Base-by-base conservation (phyloP, 1,140 invertebrate species). In the Leptinotarsa lineolata region DNA sequence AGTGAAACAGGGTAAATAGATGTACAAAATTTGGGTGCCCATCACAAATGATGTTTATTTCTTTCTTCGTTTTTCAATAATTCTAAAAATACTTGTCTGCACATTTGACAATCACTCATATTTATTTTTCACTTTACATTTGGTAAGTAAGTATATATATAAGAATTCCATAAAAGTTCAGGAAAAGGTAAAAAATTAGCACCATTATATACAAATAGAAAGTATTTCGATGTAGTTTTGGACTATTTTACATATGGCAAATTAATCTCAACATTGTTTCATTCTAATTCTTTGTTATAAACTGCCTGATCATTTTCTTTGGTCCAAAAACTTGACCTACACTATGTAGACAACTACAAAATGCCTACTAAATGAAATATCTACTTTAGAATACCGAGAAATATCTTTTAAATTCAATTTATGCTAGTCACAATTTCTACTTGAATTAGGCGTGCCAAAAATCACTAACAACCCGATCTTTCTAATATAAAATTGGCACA, bases 141-240 rank as follows among this genome's bases (percentile, higher is more conserved):
- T 54, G 48, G n/a, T 54, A 54, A 46, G 45, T 46, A 46, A 54
- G 48, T 15, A 54, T 54, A 54, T 54, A 54, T 54, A 54, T 54
- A 54, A 16, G 48, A 54, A 54, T 15, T 54, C 15, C n/a, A 54
- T 54, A 18, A 54, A 16, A 54, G 30, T 39, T n/a, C 48, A 54
- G 24, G 66, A 48, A 63, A 66, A 24, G 61, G 46, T 30, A 76
- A 76, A 76, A 74, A 74, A 76, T 70, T 76, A 76, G 75, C 75
- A 74, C 75, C 75, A 76, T 74, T 74, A 70, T 76, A 66, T 72
- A 66, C 22, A 66, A 60, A 73, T 58, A 71, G 12, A 71, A 71
- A 71, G 61, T 21, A 21, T 54, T 71, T 71, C 69, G 69, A 71
- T 71, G 69, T 71, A 20, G 59, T 44, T 46, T n/a, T 22, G 58